These are phyloP conservation scores for Tapirus indicus DNA, from an alignment of 2,797 vertebrate species.

Conservation along the genomic window DNA sequence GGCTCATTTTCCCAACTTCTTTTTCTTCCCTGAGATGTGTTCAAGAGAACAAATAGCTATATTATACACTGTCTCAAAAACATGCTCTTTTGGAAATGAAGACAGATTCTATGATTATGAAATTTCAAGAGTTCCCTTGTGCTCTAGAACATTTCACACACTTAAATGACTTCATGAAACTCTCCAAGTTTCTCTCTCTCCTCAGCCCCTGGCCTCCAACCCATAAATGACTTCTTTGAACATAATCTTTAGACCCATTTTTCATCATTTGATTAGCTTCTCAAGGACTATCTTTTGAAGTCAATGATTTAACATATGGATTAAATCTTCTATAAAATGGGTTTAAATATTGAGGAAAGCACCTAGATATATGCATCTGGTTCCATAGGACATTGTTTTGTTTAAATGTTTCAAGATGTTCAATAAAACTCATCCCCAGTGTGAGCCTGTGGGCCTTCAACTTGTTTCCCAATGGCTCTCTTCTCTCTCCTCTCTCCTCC, in stretches of 20 bases:
- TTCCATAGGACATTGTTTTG: slow-evolving; percentile 43
- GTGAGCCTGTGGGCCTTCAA: neutral
- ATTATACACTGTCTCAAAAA: slow-evolving; percentile 62
- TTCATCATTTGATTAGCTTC: slow-evolving; percentile 65
- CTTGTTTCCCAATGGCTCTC: neutral
- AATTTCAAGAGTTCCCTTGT: slow-evolving; percentile 70
- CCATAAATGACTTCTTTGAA: slow-evolving; percentile 73
- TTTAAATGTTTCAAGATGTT: slow-evolving; percentile 81
- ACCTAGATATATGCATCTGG: slow-evolving; percentile 70
- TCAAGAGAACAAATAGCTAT: slow-evolving; percentile 73
- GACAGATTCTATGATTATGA: slow-evolving; percentile 74
- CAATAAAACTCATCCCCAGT: slow-evolving; percentile 28
- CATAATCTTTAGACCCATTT: slow-evolving; percentile 52
- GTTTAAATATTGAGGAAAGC: slow-evolving; percentile 72
- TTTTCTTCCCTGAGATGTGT: slow-evolving; percentile 59
- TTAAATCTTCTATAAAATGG: slow-evolving; percentile 79
- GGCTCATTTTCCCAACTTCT: slow-evolving; percentile 79
- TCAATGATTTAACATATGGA: slow-evolving; percentile 73
- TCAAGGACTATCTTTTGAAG: slow-evolving; percentile 73
- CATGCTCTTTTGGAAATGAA: slow-evolving; percentile 60
- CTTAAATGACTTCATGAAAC: slow-evolving; percentile 36
- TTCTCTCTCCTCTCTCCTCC: neutral
- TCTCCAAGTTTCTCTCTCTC: neutral
- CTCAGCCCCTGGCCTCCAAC: neutral
- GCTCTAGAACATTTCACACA: slow-evolving; percentile 71